Evolutionary conservation across 2,888 invertebrate species (phyloP).

Genomic region (Sminthurinus aureus): DNA sequence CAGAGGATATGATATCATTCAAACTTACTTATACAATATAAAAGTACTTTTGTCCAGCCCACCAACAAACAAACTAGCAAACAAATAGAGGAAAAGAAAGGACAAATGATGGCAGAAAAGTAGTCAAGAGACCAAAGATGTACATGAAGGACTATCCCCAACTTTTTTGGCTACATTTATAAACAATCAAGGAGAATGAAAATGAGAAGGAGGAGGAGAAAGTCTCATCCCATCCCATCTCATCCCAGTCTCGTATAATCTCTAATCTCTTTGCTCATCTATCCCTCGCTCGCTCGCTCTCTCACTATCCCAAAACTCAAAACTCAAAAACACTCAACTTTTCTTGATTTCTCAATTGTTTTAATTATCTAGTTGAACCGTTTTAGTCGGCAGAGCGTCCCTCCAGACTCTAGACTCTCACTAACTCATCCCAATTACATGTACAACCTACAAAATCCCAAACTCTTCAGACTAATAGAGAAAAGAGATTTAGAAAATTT

Average conservation of each 20-base stretch:
- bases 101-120: background rate
- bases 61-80: background rate
- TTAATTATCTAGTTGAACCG: conserved; percentile 50
- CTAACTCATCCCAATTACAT: background rate
- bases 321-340: conserved; percentile 47
- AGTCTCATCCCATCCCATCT: background rate
- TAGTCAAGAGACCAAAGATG: too few species aligned
- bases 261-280: too few species aligned
- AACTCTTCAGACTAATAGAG: background rate
- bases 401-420: background rate
- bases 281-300: too few species aligned
- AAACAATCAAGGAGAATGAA: background rate
- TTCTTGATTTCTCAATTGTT: conserved; percentile 54
- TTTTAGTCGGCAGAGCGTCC: conserved; percentile 20
- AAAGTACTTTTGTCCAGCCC: background rate
- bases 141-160: background rate
- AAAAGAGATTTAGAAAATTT: background rate
- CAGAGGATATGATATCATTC: background rate
- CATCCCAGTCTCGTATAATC: too few species aligned
- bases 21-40: background rate
- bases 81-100: background rate
- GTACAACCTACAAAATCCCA: background rate
- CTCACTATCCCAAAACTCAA: conserved; percentile 6
- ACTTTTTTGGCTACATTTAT: background rate
- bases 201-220: background rate